Evolutionary conservation across 2,113 vertebrate genomes (phyloP), one percentile per base, ranked within the genome.

Genomic region (Paradisaea rubra): DNA sequence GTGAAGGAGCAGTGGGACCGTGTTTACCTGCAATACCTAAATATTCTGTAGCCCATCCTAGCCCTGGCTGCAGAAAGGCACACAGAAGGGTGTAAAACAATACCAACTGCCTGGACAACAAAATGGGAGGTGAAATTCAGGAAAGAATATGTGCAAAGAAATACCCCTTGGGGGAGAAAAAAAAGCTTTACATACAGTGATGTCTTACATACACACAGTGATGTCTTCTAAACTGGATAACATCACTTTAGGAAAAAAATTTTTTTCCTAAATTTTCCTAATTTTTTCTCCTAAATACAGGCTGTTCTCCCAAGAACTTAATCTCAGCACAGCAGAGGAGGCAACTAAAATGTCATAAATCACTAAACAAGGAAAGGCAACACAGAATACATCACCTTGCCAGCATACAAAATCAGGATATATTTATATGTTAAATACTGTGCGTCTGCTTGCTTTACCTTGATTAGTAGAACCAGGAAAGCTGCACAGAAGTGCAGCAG

Each of bases 161-260:
- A 70, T 37, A 56, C 1, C 2, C 6, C 16, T 3, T 10, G 23
- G 15, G 15, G 6, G 5, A 2, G 3, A 19, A n/a, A 33, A 23
- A 35, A 13, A 45, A 13, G 6, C 12, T 30, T 77, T 37, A 37
- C 37, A 73, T 37, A 65, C 22, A 68, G 28, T 19, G 19, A 59
- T 57, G n/a, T 28, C 27, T 73, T 68, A 37, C 37, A 37, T 37
- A 37, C 37, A 69, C 31, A 65, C 22, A 68, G 28, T 21, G 19
- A 59, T 57, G n/a, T 28, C 27, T 73, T 68, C 57, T 76, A 56
- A 84, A 78, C 15, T 21, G n/a, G 35, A 35, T 3, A 78, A 24
- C 4, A 53, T 22, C 39, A 50, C 30, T 81, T 70, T 1, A 69
- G 33, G 30, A 56, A 80, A 77, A 39, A 60, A 81, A 52, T 35